Percentiles rank a stretch among this genome's conserved stretches.
These are phyloP conservation scores for Limenitis camilla DNA, from an alignment of 2,888 invertebrate species.

Conservation along the genomic window DNA sequence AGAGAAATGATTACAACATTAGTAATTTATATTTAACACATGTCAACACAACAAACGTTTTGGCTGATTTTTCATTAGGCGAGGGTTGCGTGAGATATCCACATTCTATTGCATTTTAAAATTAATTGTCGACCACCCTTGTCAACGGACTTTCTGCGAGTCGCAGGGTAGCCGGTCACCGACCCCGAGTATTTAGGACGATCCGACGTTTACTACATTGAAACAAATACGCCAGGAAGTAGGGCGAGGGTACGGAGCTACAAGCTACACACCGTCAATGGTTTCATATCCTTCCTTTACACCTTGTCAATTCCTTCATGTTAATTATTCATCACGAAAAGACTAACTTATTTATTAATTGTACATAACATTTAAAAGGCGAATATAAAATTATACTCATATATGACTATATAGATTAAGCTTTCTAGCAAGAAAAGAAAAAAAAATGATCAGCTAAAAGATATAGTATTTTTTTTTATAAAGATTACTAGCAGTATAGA, in stretches of 20 bases:
- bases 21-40: conserved; percentile 5
- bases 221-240: conserved; percentile 50
- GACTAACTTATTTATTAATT: neutral
- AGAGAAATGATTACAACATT: neutral
- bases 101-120: conserved; percentile 63
- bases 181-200: conserved; percentile 65
- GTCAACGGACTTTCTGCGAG: conserved; percentile 41
- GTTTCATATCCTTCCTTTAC: conserved; percentile 37
- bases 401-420: too few species aligned
- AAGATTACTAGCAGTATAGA: too few species aligned
- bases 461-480: too few species aligned
- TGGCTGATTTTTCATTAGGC: conserved; percentile 16
- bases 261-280: conserved; percentile 25
- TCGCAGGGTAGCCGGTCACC: conserved; percentile 47
- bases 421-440: too few species aligned
- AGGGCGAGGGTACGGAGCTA: conserved; percentile 34
- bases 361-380: neutral
- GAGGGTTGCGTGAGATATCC: conserved; percentile 48
- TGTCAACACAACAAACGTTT: conserved; percentile 9
- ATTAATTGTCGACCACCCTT: conserved; percentile 64
- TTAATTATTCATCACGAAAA: conserved; percentile 21
- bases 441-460: too few species aligned
- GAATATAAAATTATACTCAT: neutral
- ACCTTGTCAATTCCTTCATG: conserved; percentile 29
- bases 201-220: conserved; percentile 52